Base-by-base conservation (phyloP, 2,113 vertebrate species). In the Crotalus viridis region DNA sequence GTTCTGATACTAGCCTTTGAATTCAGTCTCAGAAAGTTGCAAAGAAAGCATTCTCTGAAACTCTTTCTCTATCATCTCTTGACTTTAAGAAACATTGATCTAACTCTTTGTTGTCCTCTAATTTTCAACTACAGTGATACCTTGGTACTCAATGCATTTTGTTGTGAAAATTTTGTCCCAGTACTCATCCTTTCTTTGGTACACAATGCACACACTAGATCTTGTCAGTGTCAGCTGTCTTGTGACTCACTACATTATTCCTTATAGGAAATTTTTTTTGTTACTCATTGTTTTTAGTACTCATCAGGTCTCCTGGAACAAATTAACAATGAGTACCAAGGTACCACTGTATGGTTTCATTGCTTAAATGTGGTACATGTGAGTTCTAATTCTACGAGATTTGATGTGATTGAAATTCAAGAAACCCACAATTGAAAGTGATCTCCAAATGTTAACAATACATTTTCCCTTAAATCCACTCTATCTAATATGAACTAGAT, bases 381-480 rank as follows among this genome's bases (percentile, higher is more conserved):
- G 17, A 81, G 33, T 81, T 81, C 74, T 88, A 54, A 19, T 52
- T 55, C 26, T 17, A 28, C 0, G 52, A 26, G 98, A 99, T 95
- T 98, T 99, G 94, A 98, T 99, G 56, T 98, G 96, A 94, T 97
- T 99, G 88, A 99, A 99, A 92, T 99, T 99, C 97, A 98, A 0
- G 98, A 98, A 89, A 97, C 98, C 98, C 0, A 98, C 98, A 88
- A 98, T 99, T 92, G 99, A 99, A 96, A 98, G 99, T 54, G 99
- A 98, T 28, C 98, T 93, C 98, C 99, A 94, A 99, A 99, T 93
- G 97, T 99, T 87, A 99, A 98, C 96, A 99, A 99, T 95, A 99
- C 98, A 0, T 99, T 99, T 94, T 99, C 99, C 96, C 98, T 99
- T 89, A 99, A 43, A 43, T 33, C 33, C 33, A 99, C 95, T 98